These are phyloP conservation scores for Clarias gariepinus DNA, from an alignment of 2,113 vertebrate species.

Conservation along the genomic window DNA sequence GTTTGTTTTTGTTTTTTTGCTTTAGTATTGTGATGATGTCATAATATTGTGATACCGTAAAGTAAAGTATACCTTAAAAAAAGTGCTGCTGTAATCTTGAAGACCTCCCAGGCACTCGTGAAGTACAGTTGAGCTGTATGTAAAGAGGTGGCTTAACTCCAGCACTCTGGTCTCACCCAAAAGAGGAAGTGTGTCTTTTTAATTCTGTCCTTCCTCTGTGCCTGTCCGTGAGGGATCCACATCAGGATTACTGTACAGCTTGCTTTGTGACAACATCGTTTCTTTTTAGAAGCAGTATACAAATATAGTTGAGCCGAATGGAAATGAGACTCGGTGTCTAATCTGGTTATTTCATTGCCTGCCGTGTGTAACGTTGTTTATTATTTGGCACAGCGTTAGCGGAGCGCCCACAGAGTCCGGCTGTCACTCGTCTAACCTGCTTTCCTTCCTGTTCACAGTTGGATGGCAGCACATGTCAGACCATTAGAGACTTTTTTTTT, in stretches of 20 bases:
- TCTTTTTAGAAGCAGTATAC: not conserved
- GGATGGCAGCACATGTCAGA: not conserved
- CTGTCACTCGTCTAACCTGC: constrained; percentile 47
- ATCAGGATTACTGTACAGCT: too few species aligned
- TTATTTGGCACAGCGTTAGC: constrained; percentile 55
- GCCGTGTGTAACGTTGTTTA: constrained; percentile 53
- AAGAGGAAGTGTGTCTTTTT: not conserved
- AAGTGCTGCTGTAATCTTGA: not conserved
- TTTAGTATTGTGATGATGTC: too few species aligned
- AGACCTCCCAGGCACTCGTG: not conserved
- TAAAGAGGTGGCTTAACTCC: too few species aligned
- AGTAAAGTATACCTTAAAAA: not conserved
- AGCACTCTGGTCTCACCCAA: too few species aligned
- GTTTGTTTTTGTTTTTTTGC: too few species aligned
- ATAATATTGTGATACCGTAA: not conserved
- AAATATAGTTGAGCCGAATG: not conserved
- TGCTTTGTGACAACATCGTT: not conserved
- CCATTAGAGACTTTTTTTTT: constrained; percentile 6
- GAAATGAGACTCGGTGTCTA: not conserved
- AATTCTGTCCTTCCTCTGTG: not conserved
- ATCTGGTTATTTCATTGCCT: not conserved
- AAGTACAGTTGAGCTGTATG: not conserved
- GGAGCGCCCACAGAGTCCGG: not conserved
- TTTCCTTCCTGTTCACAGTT: constrained; percentile 43
- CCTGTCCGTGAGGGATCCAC: too few species aligned